Conservation (phyloP, 2,888 invertebrate genomes). For the Coronaproctus castanopsis region DNA sequence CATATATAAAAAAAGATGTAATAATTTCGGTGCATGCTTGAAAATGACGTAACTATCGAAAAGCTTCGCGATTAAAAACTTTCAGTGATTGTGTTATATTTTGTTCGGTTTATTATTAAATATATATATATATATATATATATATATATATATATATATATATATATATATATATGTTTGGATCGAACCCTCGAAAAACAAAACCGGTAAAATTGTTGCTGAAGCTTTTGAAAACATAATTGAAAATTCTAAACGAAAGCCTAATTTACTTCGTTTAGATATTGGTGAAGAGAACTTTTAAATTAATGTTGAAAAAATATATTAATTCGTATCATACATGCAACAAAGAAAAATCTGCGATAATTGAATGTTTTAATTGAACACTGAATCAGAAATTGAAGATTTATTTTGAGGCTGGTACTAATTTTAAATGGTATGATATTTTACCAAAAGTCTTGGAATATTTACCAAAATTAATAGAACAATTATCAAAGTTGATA, state of each 20-base stretch:
- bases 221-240: too few relatives aligned
- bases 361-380: conserved; percentile 5
- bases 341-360: conserved; percentile 6
- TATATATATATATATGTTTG: too few relatives aligned
- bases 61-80: too few relatives aligned
- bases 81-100: too few relatives aligned
- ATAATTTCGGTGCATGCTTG: too few relatives aligned
- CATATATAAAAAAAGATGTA: too few relatives aligned
- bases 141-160: too few relatives aligned
- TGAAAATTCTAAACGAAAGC: too few relatives aligned
- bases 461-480: background rate
- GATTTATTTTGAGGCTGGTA: conserved; percentile 2
- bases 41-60: too few relatives aligned
- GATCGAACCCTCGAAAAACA: conserved; percentile 8
- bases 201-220: background rate
- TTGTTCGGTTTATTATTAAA: too few relatives aligned
- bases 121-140: too few relatives aligned
- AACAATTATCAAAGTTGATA: conserved; percentile 4
- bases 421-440: conserved; percentile 2
- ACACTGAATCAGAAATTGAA: conserved; percentile 9
- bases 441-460: conserved; percentile 1
- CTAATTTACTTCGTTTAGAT: conserved; percentile 5
- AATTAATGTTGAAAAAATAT: conserved; percentile 4
- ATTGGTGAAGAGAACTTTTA: conserved; percentile 5
- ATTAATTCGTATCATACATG: conserved; percentile 7